These are phyloP conservation scores for Sterrhoptilus dennistouni DNA, from an alignment of 2,113 vertebrate species.

Conservation along the genomic window DNA sequence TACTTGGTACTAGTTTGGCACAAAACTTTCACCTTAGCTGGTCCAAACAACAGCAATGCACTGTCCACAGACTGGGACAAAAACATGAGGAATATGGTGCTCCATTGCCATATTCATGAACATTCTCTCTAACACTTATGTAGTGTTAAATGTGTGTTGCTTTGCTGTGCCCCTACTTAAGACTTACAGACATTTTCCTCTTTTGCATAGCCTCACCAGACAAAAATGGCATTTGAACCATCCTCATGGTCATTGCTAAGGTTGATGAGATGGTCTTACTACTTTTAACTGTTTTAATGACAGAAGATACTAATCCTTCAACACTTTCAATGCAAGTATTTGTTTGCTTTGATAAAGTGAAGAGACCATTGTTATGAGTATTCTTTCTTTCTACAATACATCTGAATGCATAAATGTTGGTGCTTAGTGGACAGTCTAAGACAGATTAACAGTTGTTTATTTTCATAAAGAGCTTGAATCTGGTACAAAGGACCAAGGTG, in stretches of 20 bases:
- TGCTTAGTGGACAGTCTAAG: neutral
- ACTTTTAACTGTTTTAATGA: neutral
- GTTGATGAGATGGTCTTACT: neutral
- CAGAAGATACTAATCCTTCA: neutral
- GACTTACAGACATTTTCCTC: neutral
- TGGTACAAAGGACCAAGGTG: constrained; percentile 38
- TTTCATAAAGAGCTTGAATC: constrained; percentile 18
- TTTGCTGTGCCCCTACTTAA: neutral
- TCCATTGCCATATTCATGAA: neutral
- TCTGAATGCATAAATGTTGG: neutral
- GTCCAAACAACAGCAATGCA: neutral
- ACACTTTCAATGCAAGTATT: neutral
- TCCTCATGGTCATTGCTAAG: no score
- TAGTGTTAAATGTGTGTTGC: neutral
- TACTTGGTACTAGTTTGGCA: neutral
- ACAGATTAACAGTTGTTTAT: neutral
- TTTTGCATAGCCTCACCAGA: neutral
- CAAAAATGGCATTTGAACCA: neutral
- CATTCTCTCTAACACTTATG: neutral
- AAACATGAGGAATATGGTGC: neutral
- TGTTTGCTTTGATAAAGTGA: constrained; percentile 5
- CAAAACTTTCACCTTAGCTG: neutral
- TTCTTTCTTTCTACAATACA: neutral
- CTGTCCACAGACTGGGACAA: neutral
- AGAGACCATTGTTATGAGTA: neutral